Conservation (phyloP, 2,888 invertebrate genomes). For the Oscheius onirici region DNA sequence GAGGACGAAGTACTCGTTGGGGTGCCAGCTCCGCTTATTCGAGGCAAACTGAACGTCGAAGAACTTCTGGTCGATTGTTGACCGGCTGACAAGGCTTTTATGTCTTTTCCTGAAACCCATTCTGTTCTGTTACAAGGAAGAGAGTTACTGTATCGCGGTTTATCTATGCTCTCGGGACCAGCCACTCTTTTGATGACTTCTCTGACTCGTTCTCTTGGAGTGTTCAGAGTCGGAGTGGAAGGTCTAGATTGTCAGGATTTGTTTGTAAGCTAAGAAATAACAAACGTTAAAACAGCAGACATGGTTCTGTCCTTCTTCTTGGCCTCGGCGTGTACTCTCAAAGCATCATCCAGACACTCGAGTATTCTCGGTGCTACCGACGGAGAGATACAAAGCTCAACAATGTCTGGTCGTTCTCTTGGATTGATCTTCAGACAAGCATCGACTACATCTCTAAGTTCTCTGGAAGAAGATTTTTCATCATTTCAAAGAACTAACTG, state of each 20-base stretch:
- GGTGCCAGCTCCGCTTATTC: slow-evolving; percentile 2
- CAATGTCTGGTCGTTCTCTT: slow-evolving; percentile 36
- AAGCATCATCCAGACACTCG: slow-evolving; percentile 35
- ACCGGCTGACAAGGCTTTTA: slow-evolving; percentile 19
- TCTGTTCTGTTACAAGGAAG: neutral
- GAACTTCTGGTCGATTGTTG: slow-evolving; percentile 16
- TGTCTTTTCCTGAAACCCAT: slow-evolving; percentile 4
- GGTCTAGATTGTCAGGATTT: slow-evolving; percentile 1
- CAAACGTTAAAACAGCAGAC: neutral
- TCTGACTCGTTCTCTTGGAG: slow-evolving; percentile 12
- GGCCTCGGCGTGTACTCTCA: slow-evolving; percentile 14
- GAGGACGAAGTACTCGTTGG: slow-evolving; percentile 10
- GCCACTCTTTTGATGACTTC: slow-evolving; percentile 11
- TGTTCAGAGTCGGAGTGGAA: neutral
- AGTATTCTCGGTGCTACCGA: slow-evolving; percentile 33
- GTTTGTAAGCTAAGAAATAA: too few species aligned
- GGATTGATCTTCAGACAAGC: slow-evolving; percentile 44
- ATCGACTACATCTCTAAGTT: slow-evolving; percentile 25
- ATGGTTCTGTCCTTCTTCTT: slow-evolving; percentile 12
- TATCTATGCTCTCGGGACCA: slow-evolving; percentile 22
- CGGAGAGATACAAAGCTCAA: slow-evolving; percentile 63
- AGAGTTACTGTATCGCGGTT: slow-evolving; percentile 5
- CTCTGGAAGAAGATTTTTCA: slow-evolving; percentile 6
- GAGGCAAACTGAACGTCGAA: slow-evolving; percentile 18
- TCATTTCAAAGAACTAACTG: slow-evolving; percentile 44